Percentiles rank a stretch among this genome's conserved stretches.
phyloP scores from a whole-genome alignment of 2,113 vertebrate species.

The Tychaedon coryphoeus region DNA sequence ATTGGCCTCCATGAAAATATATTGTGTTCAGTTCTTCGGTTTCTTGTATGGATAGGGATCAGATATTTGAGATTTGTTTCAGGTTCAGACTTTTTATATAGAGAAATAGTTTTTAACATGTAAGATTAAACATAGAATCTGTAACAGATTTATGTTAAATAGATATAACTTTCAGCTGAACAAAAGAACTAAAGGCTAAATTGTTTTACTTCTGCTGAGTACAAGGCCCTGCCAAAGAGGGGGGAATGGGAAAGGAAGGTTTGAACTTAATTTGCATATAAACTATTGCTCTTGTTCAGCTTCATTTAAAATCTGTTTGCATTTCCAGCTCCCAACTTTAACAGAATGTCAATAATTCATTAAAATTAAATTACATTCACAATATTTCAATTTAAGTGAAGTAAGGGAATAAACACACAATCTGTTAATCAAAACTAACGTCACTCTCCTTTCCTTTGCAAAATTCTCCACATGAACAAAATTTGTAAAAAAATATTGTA shows the following conservation, averaged over 20 bases:
- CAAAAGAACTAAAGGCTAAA: neutral
- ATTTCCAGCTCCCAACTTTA: neutral
- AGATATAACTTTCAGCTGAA: neutral
- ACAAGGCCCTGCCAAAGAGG: neutral
- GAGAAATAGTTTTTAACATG: neutral
- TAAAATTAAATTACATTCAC: neutral
- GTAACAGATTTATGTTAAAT: neutral
- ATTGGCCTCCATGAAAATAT: neutral
- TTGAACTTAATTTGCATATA: neutral
- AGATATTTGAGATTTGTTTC: neutral
- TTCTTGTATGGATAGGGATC: neutral
- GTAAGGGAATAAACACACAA: neutral
- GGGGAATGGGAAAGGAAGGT: accelerated
- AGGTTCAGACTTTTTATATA: neutral
- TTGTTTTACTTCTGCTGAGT: neutral
- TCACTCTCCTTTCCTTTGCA: neutral
- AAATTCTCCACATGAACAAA: neutral
- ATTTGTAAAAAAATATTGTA: neutral
- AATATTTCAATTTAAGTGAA: neutral
- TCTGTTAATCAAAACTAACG: neutral
- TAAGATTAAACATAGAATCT: neutral
- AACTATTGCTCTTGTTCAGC: neutral
- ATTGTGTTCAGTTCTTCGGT: neutral
- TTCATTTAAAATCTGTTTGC: neutral
- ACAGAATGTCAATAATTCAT: neutral